Evolutionary conservation across 1,140 invertebrate genomes (phyloP), one percentile per base, ranked within the genome.

Genomic region (Drosophila virilis): DNA sequence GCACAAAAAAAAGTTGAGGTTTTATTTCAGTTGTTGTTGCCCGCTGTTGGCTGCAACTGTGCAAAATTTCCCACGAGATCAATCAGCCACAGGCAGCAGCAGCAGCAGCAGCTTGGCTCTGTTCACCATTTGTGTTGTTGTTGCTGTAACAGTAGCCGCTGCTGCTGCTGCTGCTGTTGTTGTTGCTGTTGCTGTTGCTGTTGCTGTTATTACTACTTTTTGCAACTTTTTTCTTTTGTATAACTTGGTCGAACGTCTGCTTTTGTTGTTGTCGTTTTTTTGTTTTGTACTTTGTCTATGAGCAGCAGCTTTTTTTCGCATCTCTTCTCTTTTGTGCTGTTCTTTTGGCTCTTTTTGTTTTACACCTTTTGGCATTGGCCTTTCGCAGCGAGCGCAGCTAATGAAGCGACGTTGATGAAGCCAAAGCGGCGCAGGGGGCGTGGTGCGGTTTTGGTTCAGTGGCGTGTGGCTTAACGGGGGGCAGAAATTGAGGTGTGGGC

Each of bases 61-160:
- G 80, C 84, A 90, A 89, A 89, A 89, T 89, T 89, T 89, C 84
- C 84, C 84, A 89, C 85, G 84, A 89, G 84, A 89, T 89, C 84
- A 89, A 89, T 89, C 84, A 90, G 84, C 80, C 78, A 68, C 84
- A 89, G 80, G 81, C 81, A 78, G 74, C 48, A 75, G 68, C 61
- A 78, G 57, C 55, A 46, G 38, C 43, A 61, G 22, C 28, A 38
- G 58, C 73, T 71, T 75, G 73, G n/a, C 50, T 60, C 60, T 51
- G 22, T 43, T 13, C 15, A 33, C 62, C 60, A 42, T 45, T 12
- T 15, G 42, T 42, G 13, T 57, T 84, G 72, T 77, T 77, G 66
- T 46, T 75, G 54, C 3, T 61, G 35, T 40, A 37, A 17, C 43
- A 52, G 61, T 33, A 54, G 38, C 28, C 50, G 33, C 32, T 67